Conservation (phyloP, 2,888 invertebrate genomes). For the Melipona beecheii region DNA sequence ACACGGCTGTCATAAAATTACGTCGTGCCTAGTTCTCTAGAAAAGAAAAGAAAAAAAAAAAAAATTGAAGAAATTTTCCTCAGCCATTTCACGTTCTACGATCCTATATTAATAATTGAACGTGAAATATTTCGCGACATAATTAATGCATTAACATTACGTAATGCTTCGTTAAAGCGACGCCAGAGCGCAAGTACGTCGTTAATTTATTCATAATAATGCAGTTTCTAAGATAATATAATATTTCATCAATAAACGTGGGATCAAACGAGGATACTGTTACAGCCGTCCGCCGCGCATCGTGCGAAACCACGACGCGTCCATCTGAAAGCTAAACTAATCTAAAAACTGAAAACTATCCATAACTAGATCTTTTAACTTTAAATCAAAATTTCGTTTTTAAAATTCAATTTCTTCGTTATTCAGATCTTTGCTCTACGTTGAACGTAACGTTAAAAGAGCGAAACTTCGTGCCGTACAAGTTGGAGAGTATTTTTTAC, state of each 20-base stretch:
- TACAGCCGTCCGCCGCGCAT: background rate
- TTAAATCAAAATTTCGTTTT: background rate
- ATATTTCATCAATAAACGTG: background rate
- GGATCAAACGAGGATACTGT: background rate
- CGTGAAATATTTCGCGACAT: background rate
- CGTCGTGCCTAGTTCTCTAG: background rate
- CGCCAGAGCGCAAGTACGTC: background rate
- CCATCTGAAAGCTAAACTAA: too few relatives aligned
- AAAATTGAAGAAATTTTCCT: background rate
- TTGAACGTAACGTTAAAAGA: background rate
- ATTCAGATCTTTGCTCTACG: too few relatives aligned
- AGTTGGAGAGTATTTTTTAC: background rate
- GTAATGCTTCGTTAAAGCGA: background rate
- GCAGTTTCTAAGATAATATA: constrained; percentile 7
- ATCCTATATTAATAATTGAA: background rate
- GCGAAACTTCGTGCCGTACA: background rate
- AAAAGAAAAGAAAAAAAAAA: background rate
- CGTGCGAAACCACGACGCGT: background rate
- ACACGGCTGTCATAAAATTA: background rate
- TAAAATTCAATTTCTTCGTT: background rate
- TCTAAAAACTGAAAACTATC: too few relatives aligned
- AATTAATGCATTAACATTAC: constrained; percentile 6
- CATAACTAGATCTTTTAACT: too few relatives aligned
- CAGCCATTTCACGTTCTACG: background rate
- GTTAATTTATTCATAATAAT: constrained; percentile 15